phyloP scores from a whole-genome alignment of 2,888 invertebrate genomes.

The Phortica magna region DNA sequence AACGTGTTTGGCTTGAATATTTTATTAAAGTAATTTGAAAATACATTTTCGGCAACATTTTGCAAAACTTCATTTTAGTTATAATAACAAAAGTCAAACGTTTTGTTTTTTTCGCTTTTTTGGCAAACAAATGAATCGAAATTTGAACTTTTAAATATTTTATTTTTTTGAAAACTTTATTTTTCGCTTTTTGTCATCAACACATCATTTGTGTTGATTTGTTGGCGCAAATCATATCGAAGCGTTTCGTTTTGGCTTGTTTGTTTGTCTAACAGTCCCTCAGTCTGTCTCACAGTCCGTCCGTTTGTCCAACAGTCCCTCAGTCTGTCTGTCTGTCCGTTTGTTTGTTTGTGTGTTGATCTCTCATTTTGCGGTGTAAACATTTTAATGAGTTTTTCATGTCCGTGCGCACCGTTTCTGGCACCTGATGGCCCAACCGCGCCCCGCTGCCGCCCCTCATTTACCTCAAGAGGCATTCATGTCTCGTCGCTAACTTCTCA shows the following conservation, averaged over 20 bases:
- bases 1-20: background rate
- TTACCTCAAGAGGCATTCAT: conserved; percentile 38
- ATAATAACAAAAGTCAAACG: background rate
- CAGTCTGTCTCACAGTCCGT: conserved; percentile 39
- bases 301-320: conserved; percentile 33
- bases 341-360: conserved; percentile 59
- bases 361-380: conserved; percentile 64
- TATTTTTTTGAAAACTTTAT: background rate
- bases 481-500: conserved; percentile 69
- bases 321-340: conserved; percentile 48
- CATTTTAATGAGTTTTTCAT: conserved; percentile 74
- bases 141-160: conserved; percentile 7
- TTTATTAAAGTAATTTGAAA: conserved; percentile 10
- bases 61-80: background rate
- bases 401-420: conserved; percentile 54
- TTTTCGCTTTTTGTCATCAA: conserved; percentile 7
- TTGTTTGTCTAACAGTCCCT: conserved; percentile 32
- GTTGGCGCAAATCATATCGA: background rate
- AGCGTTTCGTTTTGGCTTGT: no score
- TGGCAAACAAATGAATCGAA: background rate
- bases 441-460: conserved; percentile 16
- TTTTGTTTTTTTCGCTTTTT: background rate
- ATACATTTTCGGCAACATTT: background rate
- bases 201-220: background rate
- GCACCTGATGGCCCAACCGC: background rate